These are phyloP conservation scores for Tuberolachnus salignus DNA, from an alignment of 2,888 invertebrate species.

Conservation along the genomic window DNA sequence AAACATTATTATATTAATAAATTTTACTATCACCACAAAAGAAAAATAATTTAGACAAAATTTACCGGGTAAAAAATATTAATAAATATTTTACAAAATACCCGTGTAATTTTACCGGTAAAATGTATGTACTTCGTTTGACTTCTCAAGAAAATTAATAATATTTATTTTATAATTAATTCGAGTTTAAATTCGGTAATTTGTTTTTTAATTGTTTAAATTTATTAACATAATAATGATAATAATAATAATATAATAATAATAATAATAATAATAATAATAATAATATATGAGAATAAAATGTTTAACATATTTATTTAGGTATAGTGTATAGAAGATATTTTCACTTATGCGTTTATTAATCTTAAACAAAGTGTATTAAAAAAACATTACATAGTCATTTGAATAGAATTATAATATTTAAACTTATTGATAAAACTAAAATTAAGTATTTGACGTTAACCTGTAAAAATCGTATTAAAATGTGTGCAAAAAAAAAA, in stretches of 20 bases:
- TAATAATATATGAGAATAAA: slow-evolving; percentile 17
- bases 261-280: background rate
- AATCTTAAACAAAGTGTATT: slow-evolving; percentile 37
- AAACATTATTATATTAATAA: background rate
- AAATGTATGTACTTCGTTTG: too few relatives aligned
- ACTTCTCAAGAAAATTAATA: background rate
- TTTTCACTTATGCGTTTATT: slow-evolving; percentile 5
- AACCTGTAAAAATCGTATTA: too few relatives aligned
- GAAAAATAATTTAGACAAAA: too few relatives aligned
- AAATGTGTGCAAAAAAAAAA: background rate
- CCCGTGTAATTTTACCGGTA: too few relatives aligned
- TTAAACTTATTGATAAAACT: slow-evolving; percentile 2
- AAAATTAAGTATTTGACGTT: background rate
- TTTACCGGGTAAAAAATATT: too few relatives aligned
- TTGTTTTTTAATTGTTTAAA: slow-evolving; percentile 3
- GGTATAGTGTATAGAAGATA: background rate
- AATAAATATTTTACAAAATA: too few relatives aligned
- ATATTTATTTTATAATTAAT: slow-evolving; percentile 23
- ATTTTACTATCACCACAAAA: too few relatives aligned
- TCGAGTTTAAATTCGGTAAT: slow-evolving; percentile 40
- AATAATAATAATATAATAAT: background rate
- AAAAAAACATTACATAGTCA: background rate
- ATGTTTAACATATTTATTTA: background rate
- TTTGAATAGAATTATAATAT: slow-evolving; percentile 6
- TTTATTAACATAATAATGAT: background rate